A percentile compares a stretch with the other conserved stretches of the same genome.
Conservation (phyloP, 2,797 vertebrate species). For the Hirundo rustica region DNA sequence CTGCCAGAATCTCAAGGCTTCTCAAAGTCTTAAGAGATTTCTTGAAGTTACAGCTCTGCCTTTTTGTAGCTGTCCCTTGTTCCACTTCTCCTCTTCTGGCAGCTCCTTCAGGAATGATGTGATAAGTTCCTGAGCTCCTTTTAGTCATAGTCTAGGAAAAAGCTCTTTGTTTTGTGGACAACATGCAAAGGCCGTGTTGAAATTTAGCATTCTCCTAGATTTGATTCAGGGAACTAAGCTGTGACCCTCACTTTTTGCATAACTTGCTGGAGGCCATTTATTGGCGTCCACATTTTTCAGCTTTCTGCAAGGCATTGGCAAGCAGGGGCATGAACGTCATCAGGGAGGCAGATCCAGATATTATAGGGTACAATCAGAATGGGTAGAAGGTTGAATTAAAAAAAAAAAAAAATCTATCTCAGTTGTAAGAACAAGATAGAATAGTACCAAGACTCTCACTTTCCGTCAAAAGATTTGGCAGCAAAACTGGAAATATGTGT, state of each 20-base stretch:
- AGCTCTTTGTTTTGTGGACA: background rate
- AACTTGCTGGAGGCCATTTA: background rate
- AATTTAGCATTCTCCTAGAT: background rate
- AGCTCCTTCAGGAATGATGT: background rate
- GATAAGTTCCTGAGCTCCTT: background rate
- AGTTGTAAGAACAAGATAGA: background rate
- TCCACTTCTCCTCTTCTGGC: background rate
- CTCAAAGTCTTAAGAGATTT: background rate
- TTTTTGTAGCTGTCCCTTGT: background rate
- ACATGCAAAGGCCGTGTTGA: background rate
- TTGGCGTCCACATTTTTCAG: background rate
- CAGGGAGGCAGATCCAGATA: background rate
- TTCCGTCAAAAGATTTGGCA: background rate
- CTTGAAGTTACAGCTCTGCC: background rate
- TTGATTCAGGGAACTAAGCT: background rate
- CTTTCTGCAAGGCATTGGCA: background rate
- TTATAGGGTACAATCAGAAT: background rate
- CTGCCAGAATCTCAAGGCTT: background rate
- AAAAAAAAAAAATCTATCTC: background rate
- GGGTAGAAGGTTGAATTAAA: background rate
- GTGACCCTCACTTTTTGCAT: background rate
- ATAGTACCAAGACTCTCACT: rapidly evolving
- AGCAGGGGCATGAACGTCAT: background rate
- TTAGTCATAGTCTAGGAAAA: background rate
- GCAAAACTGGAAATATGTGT: background rate